Conservation (phyloP, 1,140 invertebrate genomes). For the Sminthurinus signatus region DNA sequence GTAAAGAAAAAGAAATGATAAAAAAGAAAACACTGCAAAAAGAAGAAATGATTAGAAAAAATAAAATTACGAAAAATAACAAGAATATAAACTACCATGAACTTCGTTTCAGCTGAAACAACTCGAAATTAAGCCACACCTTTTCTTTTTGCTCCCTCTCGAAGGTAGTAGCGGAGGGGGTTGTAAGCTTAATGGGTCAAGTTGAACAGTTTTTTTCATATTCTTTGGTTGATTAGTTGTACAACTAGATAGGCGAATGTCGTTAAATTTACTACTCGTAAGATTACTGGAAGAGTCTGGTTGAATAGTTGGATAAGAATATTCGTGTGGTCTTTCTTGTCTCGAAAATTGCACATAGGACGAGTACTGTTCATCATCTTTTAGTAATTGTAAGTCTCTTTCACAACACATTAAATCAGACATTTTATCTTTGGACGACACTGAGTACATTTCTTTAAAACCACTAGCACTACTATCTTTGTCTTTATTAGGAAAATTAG, state of each 20-base stretch:
- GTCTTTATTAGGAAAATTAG: conserved; percentile 27
- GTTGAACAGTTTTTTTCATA: conserved; percentile 38
- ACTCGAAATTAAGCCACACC: conserved; percentile 12
- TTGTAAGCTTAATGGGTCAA: conserved; percentile 38
- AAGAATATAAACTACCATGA: too few relatives aligned
- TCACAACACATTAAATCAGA: conserved; percentile 38
- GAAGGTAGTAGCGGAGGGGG: conserved; percentile 39
- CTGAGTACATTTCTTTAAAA: conserved; percentile 43
- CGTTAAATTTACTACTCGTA: conserved; percentile 13
- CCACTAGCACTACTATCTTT: conserved; percentile 38
- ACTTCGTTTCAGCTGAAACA: neutral
- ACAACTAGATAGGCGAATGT: conserved; percentile 25
- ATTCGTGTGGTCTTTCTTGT: conserved; percentile 50
- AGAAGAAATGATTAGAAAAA: too few relatives aligned
- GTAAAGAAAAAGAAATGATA: too few relatives aligned
- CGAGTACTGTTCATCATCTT: conserved; percentile 49
- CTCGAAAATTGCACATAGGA: conserved; percentile 66
- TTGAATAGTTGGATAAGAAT: conserved; percentile 39
- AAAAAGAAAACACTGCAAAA: too few relatives aligned
- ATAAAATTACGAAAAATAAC: too few relatives aligned
- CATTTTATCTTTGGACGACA: conserved; percentile 44
- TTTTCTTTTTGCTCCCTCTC: conserved; percentile 37
- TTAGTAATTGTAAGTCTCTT: conserved; percentile 22
- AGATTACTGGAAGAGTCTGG: conserved; percentile 20
- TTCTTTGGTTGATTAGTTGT: conserved; percentile 15